A percentile compares a stretch with the other conserved stretches of the same genome.
These are phyloP conservation scores for Dyspetes luteomarginatus DNA, from an alignment of 2,888 invertebrate species.

Conservation along the genomic window DNA sequence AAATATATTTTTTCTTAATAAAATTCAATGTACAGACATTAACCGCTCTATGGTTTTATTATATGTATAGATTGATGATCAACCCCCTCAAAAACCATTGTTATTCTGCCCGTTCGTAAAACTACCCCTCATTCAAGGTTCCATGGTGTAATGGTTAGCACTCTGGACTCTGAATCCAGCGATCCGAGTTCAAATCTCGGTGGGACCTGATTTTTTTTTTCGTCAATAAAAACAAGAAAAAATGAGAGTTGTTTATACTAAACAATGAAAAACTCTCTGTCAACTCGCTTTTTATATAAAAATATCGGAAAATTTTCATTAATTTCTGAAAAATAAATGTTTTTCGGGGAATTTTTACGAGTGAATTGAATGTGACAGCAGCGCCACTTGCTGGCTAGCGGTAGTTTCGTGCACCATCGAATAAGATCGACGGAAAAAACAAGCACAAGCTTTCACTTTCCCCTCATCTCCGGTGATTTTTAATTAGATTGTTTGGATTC, in stretches of 20 bases:
- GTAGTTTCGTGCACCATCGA: not conserved
- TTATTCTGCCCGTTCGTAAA: slow-evolving; percentile 15
- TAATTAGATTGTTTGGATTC: too few species aligned
- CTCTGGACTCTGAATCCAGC: slow-evolving; percentile 92
- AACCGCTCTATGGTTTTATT: too few species aligned
- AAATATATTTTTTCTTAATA: too few species aligned
- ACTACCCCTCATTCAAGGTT: slow-evolving; percentile 51
- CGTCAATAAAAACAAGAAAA: not conserved
- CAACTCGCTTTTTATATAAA: too few species aligned
- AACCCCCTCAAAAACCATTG: not conserved
- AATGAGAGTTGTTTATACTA: too few species aligned
- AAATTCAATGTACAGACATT: too few species aligned
- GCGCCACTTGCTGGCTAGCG: not conserved
- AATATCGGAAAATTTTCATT: too few species aligned
- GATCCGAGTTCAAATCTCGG: slow-evolving; percentile 92
- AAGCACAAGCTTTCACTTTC: not conserved
- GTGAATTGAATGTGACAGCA: not conserved
- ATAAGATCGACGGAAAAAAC: not conserved
- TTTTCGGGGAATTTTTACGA: too few species aligned
- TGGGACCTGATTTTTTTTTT: slow-evolving; percentile 85
- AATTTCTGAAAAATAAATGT: too few species aligned
- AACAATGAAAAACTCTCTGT: too few species aligned
- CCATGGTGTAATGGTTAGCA: slow-evolving; percentile 92
- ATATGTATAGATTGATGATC: not conserved
- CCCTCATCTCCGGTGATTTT: not conserved